Percentiles rank a stretch among this genome's conserved stretches.
phyloP scores from a whole-genome alignment of 2,888 invertebrate genomes.

The Linnaemya vulpina region DNA sequence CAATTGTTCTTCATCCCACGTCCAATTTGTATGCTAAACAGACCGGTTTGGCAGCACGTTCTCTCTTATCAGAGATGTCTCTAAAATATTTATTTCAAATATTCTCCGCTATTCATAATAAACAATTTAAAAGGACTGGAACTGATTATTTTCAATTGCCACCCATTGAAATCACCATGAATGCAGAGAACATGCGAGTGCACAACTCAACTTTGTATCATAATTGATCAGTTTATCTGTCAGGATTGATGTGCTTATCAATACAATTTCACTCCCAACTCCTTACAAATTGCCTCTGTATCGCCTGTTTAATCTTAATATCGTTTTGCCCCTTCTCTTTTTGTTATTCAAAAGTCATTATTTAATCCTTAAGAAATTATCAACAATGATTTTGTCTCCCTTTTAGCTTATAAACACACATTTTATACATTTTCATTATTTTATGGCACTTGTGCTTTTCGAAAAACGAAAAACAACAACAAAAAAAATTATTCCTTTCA shows the following conservation, averaged over 20 bases:
- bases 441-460: constrained; percentile 64
- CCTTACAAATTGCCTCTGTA: background rate
- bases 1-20: too few species aligned
- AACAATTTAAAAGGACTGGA: too few species aligned
- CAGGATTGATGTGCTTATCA: background rate
- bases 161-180: background rate
- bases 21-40: too few species aligned
- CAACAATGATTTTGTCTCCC: constrained; percentile 44
- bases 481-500: constrained; percentile 57
- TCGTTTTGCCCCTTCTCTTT: background rate
- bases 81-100: too few species aligned
- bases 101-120: too few species aligned
- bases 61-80: too few species aligned
- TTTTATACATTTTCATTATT: constrained; percentile 22
- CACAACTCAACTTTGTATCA: background rate
- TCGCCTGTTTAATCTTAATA: background rate
- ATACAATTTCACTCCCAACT: constrained; percentile 20
- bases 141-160: background rate
- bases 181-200: background rate
- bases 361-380: constrained; percentile 62
- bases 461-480: too few species aligned
- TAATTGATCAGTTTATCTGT: constrained; percentile 36
- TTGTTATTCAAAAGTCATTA: constrained; percentile 52
- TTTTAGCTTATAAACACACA: constrained; percentile 5
- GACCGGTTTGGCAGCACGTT: too few species aligned